Percentiles rank a stretch among this genome's conserved stretches.
These are phyloP conservation scores for Ptilonorhynchus violaceus DNA, from an alignment of 2,113 vertebrate genomes.

Conservation along the genomic window DNA sequence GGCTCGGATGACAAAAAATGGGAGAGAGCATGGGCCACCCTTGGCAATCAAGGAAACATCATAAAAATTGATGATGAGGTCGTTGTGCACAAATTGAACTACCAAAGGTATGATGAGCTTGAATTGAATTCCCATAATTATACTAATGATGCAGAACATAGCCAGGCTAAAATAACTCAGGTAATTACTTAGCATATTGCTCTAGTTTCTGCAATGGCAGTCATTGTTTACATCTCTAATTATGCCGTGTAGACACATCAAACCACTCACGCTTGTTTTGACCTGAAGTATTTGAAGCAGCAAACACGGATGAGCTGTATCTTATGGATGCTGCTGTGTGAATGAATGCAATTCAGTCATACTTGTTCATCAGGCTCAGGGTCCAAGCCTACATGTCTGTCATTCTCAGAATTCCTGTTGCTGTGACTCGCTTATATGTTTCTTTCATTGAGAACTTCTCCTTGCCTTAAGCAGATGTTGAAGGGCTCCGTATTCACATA, in stretches of 20 bases:
- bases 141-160: constrained; percentile 24
- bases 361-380: neutral
- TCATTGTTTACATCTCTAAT: constrained; percentile 22
- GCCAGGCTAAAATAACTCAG: constrained; percentile 43
- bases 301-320: neutral
- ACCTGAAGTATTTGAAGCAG: constrained; percentile 7
- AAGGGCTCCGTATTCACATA: neutral
- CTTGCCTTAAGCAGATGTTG: neutral
- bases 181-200: constrained; percentile 55
- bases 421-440: neutral
- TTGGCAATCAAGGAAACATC: neutral
- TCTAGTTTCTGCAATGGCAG: constrained; percentile 25
- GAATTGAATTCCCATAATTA: constrained; percentile 1
- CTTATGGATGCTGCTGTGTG: neutral
- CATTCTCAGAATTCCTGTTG: neutral
- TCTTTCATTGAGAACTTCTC: neutral
- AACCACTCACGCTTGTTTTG: constrained; percentile 55
- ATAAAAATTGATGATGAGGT: neutral
- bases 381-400: neutral
- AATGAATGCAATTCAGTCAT: neutral
- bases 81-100: neutral
- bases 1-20: neutral
- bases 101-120: constrained; percentile 8
- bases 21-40: neutral
- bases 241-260: neutral